These are phyloP conservation scores for Lycocerus yunnanus DNA, from an alignment of 2,888 invertebrate species.

Conservation along the genomic window DNA sequence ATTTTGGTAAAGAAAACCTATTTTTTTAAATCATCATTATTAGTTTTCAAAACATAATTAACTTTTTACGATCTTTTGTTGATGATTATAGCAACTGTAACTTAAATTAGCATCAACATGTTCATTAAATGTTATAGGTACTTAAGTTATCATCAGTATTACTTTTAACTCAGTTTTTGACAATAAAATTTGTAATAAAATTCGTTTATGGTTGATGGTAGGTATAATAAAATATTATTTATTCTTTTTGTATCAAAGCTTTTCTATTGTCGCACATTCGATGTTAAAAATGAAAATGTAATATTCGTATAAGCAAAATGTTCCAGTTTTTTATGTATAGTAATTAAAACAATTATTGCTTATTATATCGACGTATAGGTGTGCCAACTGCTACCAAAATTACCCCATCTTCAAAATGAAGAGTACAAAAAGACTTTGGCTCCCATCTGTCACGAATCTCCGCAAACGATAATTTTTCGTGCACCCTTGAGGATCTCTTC, in stretches of 20 bases:
- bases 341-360: not conserved
- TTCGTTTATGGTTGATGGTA: not conserved
- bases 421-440: conserved; percentile 1
- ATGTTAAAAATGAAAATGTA: not conserved
- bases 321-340: not conserved
- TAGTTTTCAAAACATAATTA: not conserved
- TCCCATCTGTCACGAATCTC: conserved; percentile 26
- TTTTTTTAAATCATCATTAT: not conserved
- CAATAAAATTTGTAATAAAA: not conserved
- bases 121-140: not conserved
- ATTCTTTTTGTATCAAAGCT: not conserved
- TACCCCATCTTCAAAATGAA: not conserved
- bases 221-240: not conserved
- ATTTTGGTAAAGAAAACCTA: not conserved
- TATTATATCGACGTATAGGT: not conserved
- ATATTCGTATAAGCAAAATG: not conserved
- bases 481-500: not conserved
- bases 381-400: conserved; percentile 6
- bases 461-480: conserved; percentile 1
- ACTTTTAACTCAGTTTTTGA: not conserved
- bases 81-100: not conserved
- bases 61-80: not conserved
- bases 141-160: not conserved
- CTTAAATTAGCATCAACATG: not conserved
- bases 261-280: not conserved